A percentile compares a stretch with the other conserved stretches of the same genome.
Evolutionary conservation across 1,140 invertebrate genomes (phyloP).

Genomic region (Zaprionus capensis): DNA sequence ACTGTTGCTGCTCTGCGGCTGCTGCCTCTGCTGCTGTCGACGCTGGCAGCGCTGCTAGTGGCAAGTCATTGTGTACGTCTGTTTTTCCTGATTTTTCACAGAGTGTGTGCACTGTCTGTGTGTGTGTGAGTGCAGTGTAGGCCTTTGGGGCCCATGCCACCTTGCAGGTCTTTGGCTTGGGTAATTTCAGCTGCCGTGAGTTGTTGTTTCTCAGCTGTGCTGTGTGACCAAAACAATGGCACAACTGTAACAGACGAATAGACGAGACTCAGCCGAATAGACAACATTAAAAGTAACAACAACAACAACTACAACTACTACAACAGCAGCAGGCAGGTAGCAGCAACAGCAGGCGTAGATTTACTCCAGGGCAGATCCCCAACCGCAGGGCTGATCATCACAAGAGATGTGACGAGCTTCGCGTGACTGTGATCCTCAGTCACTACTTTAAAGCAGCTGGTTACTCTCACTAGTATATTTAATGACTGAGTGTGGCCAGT

Average conservation of each 20-base stretch:
- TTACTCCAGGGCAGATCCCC: conserved; percentile 54
- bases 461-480: background rate
- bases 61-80: conserved; percentile 60
- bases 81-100: conserved; percentile 81
- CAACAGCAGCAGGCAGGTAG: conserved; percentile 10
- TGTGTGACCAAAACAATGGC: conserved; percentile 79
- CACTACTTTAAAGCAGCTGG: background rate
- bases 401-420: conserved; percentile 1
- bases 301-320: conserved; percentile 1
- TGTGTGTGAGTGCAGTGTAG: conserved; percentile 32
- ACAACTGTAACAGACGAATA: conserved; percentile 47
- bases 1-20: conserved; percentile 34
- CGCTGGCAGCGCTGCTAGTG: conserved; percentile 3
- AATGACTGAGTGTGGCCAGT: background rate
- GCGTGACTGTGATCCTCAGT: conserved; percentile 31
- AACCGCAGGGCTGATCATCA: conserved; percentile 44
- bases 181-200: conserved; percentile 76
- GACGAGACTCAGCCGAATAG: conserved; percentile 15
- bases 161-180: conserved; percentile 75
- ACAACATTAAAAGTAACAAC: conserved; percentile 33
- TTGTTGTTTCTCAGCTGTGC: conserved; percentile 78
- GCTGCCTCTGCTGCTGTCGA: conserved; percentile 15
- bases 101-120: conserved; percentile 10
- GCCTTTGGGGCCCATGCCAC: conserved; percentile 63
- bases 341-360: conserved; percentile 53